A percentile compares a stretch with the other conserved stretches of the same genome.
Evolutionary conservation across 1,140 invertebrate genomes (phyloP).

Genomic region (Cotesia chilonis): DNA sequence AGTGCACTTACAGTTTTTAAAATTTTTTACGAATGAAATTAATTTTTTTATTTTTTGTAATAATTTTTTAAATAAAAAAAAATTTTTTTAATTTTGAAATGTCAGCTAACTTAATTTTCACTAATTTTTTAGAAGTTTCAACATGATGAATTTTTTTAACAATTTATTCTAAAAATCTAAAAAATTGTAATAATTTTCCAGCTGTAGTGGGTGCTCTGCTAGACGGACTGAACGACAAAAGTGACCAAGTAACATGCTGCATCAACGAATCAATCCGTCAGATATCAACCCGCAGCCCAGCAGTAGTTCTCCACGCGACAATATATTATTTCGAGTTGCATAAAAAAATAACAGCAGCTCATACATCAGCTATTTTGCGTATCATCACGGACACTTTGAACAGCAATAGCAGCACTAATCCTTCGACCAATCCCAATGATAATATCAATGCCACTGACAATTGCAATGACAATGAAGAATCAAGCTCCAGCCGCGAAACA

Average conservation of each 20-base stretch:
- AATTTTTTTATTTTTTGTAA: too few species aligned
- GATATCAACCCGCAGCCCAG: constrained; percentile 68
- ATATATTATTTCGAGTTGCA: constrained; percentile 64
- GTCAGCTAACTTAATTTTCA: too few species aligned
- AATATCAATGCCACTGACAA: too few species aligned
- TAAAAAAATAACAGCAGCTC: constrained; percentile 61
- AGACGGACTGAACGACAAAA: constrained; percentile 70
- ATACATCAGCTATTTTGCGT: constrained; percentile 60
- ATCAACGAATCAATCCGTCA: constrained; percentile 67
- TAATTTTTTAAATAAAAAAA: too few species aligned
- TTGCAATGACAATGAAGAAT: too few species aligned
- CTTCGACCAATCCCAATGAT: too few species aligned
- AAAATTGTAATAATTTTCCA: constrained; percentile 50
- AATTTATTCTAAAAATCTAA: too few species aligned
- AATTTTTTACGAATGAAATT: too few species aligned
- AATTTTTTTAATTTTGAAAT: too few species aligned
- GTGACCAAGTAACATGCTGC: constrained; percentile 66
- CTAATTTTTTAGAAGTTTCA: neutral
- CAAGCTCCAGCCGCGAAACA: constrained; percentile 41
- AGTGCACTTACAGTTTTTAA: too few species aligned
- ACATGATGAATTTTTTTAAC: neutral
- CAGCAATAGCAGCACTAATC: too few species aligned
- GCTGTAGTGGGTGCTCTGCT: constrained; percentile 70
- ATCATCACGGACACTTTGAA: constrained; percentile 65
- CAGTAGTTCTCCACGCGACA: constrained; percentile 65